Conservation (phyloP, 2,888 invertebrate species). For the Pheosia tremula region DNA sequence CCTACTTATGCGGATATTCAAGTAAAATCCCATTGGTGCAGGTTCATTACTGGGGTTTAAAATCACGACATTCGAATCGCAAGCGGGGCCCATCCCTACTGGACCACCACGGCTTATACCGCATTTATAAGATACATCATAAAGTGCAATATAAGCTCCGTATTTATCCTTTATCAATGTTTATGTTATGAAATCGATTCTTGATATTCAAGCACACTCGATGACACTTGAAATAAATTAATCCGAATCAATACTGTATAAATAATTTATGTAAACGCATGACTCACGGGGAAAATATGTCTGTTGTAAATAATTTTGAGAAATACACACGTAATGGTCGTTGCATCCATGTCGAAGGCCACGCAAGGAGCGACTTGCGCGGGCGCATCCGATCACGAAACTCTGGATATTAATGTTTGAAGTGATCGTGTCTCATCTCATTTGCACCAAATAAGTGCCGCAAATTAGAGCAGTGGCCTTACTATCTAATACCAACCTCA, state of each 20-base stretch:
- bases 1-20: too few relatives aligned
- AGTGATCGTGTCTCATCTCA: constrained; percentile 46
- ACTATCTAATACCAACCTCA: constrained; percentile 47
- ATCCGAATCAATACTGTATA: not conserved
- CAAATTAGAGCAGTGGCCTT: constrained; percentile 59
- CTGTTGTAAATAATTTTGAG: not conserved
- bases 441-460: constrained; percentile 57
- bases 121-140: too few relatives aligned
- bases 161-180: not conserved
- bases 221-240: not conserved
- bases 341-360: constrained; percentile 36
- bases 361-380: constrained; percentile 32
- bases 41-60: too few relatives aligned
- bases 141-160: too few relatives aligned
- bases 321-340: constrained; percentile 5
- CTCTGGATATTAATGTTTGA: constrained; percentile 41
- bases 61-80: too few relatives aligned
- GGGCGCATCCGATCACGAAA: constrained; percentile 41
- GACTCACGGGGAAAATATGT: constrained; percentile 4
- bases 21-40: too few relatives aligned
- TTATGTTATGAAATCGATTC: too few relatives aligned
- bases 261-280: constrained; percentile 2
- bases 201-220: not conserved
- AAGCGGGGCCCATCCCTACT: too few relatives aligned
- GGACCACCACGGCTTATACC: too few relatives aligned